phyloP scores from a whole-genome alignment of 1,140 invertebrate species.

The Parasteatoda tepidariorum region DNA sequence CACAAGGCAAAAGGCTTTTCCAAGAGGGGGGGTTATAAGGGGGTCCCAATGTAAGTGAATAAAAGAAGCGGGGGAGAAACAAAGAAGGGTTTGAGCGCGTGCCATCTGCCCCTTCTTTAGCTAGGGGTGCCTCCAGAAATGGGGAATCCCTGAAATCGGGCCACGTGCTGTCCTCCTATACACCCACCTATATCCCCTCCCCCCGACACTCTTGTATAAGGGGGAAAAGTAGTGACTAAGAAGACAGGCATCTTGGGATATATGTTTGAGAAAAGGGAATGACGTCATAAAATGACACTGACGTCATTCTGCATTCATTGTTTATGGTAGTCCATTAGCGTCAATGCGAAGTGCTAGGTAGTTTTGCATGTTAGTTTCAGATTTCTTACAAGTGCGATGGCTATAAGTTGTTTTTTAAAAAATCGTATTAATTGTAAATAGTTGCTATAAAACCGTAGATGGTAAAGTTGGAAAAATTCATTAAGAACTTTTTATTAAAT shows the following conservation, averaged over 20 bases:
- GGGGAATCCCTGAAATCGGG: conserved; percentile 23
- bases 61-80: conserved; percentile 23
- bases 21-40: background rate
- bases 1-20: conserved; percentile 35
- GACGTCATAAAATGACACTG: conserved; percentile 23
- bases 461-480: too few species aligned
- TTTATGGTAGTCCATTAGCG: background rate
- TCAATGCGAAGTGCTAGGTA: too few species aligned
- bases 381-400: too few species aligned
- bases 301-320: background rate
- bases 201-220: background rate
- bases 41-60: conserved; percentile 39
- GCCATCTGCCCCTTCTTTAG: conserved; percentile 36
- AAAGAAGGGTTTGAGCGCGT: conserved; percentile 13
- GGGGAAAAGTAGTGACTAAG: conserved; percentile 23
- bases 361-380: too few species aligned
- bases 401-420: too few species aligned
- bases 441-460: too few species aligned
- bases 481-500: too few species aligned
- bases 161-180: background rate
- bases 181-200: background rate
- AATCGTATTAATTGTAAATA: too few species aligned
- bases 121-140: background rate
- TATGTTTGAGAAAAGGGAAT: conserved; percentile 29
- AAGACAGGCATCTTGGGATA: conserved; percentile 28